Conservation (phyloP, 2,888 invertebrate species). For the Mythimna ferrago region DNA sequence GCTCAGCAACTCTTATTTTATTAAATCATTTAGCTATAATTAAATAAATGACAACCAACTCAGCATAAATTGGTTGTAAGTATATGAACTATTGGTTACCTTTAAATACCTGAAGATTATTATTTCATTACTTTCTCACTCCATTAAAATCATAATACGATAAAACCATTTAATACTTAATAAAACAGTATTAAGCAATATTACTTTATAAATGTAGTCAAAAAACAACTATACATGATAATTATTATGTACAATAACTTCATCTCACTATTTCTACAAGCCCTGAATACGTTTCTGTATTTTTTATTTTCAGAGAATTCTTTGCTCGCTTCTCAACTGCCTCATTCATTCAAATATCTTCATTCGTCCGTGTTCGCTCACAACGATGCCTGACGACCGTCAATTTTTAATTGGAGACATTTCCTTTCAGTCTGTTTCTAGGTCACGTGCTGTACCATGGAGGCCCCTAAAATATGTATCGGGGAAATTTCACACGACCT, state of each 20-base stretch:
- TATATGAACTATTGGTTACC: background rate
- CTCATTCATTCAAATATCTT: conserved; percentile 56
- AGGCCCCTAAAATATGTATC: conserved; percentile 75
- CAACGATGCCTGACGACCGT: conserved; percentile 76
- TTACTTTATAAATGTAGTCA: background rate
- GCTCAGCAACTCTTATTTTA: background rate
- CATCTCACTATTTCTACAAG: background rate
- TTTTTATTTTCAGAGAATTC: too few relatives aligned
- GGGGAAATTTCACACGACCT: conserved; percentile 60
- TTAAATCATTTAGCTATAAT: background rate
- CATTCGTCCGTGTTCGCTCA: conserved; percentile 65
- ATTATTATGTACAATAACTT: background rate
- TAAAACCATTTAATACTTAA: background rate
- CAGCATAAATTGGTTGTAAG: background rate
- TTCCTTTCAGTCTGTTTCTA: conserved; percentile 79
- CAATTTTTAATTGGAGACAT: conserved; percentile 85
- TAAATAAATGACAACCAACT: background rate
- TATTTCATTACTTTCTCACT: background rate
- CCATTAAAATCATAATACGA: background rate
- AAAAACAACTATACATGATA: background rate
- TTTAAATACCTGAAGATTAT: background rate
- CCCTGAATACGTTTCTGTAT: too few relatives aligned
- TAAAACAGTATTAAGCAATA: background rate
- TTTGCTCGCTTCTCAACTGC: conserved; percentile 21
- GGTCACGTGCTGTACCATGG: conserved; percentile 75